These are phyloP conservation scores for Blastomussa wellsi DNA, from an alignment of 92 coral and sea anemone species.

Conservation along the genomic window DNA sequence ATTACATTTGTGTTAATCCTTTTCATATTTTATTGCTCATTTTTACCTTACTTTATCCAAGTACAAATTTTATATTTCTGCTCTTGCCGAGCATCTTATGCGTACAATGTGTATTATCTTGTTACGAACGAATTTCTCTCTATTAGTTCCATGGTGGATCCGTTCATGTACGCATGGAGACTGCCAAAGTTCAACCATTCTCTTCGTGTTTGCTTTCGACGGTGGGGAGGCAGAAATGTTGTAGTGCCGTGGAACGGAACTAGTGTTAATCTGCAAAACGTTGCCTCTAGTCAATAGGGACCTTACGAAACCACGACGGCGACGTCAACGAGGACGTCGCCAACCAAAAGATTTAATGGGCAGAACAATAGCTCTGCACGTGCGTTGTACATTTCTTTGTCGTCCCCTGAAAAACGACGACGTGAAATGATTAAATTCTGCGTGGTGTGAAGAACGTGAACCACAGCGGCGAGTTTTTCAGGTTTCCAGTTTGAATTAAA, in stretches of 20 bases:
- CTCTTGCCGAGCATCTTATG: constrained; percentile 14
- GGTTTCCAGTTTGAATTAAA: too few relatives aligned
- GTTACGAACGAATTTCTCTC: constrained; percentile 35
- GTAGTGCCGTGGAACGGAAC: constrained; percentile 17
- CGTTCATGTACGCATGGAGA: constrained; percentile 44
- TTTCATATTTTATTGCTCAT: constrained; percentile 13
- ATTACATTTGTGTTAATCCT: constrained; percentile 25
- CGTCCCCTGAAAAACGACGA: too few relatives aligned
- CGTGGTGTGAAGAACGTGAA: too few relatives aligned
- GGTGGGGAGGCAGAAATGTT: constrained; percentile 8
- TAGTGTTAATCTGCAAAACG: background rate
- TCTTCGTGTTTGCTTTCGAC: constrained; percentile 25
- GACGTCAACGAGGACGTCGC: too few relatives aligned
- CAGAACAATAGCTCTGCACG: too few relatives aligned
- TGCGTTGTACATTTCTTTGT: too few relatives aligned
- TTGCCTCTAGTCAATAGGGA: too few relatives aligned
- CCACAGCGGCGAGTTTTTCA: too few relatives aligned
- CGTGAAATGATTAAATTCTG: too few relatives aligned
- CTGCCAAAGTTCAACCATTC: constrained; percentile 37
- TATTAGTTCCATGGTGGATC: constrained; percentile 25
- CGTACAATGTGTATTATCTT: background rate
- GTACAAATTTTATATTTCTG: constrained; percentile 40
- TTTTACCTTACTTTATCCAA: constrained; percentile 35
- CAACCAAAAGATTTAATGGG: too few relatives aligned
- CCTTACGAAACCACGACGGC: too few relatives aligned